Conservation (phyloP, 2,113 vertebrate genomes). For the Hippocampus comes region DNA sequence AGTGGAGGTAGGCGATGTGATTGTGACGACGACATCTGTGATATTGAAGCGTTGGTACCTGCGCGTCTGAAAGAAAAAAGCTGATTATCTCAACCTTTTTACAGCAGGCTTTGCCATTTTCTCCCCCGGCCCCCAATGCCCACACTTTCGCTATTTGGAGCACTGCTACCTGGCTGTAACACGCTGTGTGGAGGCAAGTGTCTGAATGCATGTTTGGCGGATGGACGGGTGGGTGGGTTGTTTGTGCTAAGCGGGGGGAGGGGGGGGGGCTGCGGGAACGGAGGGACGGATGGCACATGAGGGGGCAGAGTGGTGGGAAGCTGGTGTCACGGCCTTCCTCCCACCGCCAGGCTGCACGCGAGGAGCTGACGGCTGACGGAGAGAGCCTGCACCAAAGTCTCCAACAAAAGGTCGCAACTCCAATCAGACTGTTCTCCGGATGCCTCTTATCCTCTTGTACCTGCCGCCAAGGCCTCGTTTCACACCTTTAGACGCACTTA, state of each 20-base stretch:
- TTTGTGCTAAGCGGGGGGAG: conserved; percentile 49
- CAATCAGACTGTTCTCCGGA: conserved; percentile 55
- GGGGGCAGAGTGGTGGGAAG: conserved; percentile 62
- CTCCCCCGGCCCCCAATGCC: conserved; percentile 63
- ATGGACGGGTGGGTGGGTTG: conserved; percentile 53
- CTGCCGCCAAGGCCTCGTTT: conserved; percentile 18
- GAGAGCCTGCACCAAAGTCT: conserved; percentile 63
- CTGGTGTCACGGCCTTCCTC: conserved; percentile 65
- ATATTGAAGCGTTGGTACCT: not conserved
- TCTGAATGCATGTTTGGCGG: conserved; percentile 40
- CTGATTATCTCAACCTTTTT: conserved; percentile 61
- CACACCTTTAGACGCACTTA: conserved; percentile 43
- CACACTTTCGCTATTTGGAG: conserved; percentile 67
- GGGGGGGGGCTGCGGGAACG: conserved; percentile 49
- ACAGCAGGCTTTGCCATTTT: conserved; percentile 63
- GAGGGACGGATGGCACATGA: conserved; percentile 66
- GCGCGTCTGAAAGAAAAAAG: conserved; percentile 32
- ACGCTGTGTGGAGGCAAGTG: conserved; percentile 49
- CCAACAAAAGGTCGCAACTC: conserved; percentile 69
- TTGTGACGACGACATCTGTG: not conserved
- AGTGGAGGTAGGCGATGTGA: not conserved
- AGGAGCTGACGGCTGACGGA: conserved; percentile 75
- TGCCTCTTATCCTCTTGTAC: conserved; percentile 38
- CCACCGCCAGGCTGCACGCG: conserved; percentile 73
- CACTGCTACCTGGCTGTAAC: conserved; percentile 62